Conservation (phyloP, 2,797 vertebrate genomes). For the Chelon auratus region DNA sequence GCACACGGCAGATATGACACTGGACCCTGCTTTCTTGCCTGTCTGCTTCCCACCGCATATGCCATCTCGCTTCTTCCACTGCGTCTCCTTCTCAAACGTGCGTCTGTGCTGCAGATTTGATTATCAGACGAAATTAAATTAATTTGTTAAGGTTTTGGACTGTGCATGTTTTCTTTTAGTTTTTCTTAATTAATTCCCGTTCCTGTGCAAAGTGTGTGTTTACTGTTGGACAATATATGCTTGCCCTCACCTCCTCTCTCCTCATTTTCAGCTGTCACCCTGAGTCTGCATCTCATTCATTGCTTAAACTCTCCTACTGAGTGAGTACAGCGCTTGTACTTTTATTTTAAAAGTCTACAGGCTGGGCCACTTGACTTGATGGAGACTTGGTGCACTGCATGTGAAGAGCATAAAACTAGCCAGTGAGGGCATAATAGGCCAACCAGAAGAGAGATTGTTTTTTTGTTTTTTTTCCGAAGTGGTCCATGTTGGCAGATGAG, state of each 20-base stretch:
- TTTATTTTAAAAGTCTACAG: slow-evolving; percentile 6
- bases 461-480: slow-evolving; percentile 64
- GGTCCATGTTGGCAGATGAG: slow-evolving; percentile 80
- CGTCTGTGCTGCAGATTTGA: slow-evolving; percentile 26
- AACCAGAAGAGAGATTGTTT: slow-evolving; percentile 58
- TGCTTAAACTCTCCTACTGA: slow-evolving; percentile 26
- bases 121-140: slow-evolving; percentile 4
- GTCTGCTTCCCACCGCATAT: slow-evolving; percentile 76
- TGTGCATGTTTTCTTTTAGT: slow-evolving; percentile 5
- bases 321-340: not conserved
- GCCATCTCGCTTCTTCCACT: slow-evolving; percentile 45
- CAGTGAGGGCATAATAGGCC: slow-evolving; percentile 64
- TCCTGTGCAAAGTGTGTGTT: slow-evolving; percentile 1
- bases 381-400: slow-evolving; percentile 32
- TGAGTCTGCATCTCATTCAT: slow-evolving; percentile 31
- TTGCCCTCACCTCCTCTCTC: not conserved
- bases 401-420: slow-evolving; percentile 57
- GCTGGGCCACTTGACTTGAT: slow-evolving; percentile 28
- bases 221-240: not conserved
- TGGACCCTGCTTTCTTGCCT: slow-evolving; percentile 70
- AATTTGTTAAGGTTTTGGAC: slow-evolving; percentile 3
- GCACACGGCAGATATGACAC: slow-evolving; percentile 81
- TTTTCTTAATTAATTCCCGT: slow-evolving; percentile 4
- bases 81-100: slow-evolving; percentile 1
- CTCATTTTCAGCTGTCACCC: slow-evolving; percentile 5